Percentiles rank a stretch among this genome's conserved stretches.
phyloP scores from a whole-genome alignment of 2,797 vertebrate species.

The Catharus ustulatus region DNA sequence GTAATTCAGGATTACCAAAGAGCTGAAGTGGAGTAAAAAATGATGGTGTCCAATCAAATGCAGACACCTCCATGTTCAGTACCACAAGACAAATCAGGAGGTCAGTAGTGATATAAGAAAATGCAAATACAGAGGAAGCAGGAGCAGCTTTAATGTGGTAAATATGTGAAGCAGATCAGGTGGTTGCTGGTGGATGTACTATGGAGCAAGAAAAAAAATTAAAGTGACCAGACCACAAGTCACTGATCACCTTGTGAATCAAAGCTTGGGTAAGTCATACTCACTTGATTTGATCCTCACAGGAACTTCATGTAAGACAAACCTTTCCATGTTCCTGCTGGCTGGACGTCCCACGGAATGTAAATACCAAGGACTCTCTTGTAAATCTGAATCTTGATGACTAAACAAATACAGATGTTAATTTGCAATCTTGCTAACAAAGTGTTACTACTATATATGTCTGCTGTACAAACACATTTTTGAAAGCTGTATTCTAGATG shows the following conservation, averaged over 20 bases:
- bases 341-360: background rate
- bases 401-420: background rate
- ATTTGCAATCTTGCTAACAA: background rate
- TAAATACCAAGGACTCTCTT: background rate
- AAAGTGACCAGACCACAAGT: background rate
- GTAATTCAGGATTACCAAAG: background rate
- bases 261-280: background rate
- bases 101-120: background rate
- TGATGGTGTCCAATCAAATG: background rate
- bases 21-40: background rate
- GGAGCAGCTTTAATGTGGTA: background rate
- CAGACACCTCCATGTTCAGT: background rate
- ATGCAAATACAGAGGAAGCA: background rate
- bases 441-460: background rate
- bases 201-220: background rate
- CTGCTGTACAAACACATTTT: background rate
- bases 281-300: background rate
- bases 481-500: constrained; percentile 4
- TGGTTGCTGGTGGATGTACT: background rate
- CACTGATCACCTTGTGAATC: background rate
- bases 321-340: background rate
- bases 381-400: background rate
- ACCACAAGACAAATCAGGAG: background rate
- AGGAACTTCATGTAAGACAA: background rate
- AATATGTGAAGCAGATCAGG: background rate